Conservation (phyloP, 1,140 invertebrate genomes). For the Xylocopa sonorina region DNA sequence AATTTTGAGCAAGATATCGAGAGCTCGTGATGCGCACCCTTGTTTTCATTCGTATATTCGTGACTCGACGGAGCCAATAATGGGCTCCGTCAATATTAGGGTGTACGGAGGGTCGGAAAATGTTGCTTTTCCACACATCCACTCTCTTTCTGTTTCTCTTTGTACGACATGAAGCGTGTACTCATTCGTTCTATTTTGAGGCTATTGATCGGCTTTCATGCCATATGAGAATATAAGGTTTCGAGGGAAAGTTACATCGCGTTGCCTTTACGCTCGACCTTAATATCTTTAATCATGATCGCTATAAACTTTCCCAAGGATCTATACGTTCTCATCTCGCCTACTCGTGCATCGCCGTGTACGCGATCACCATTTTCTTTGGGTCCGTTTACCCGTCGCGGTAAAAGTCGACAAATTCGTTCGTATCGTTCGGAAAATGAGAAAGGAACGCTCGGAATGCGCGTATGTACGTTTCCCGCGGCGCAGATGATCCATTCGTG, state of each 20-base stretch:
- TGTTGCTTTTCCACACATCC: conserved; percentile 26
- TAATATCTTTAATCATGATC: conserved; percentile 46
- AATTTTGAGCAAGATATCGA: neutral
- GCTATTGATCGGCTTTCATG: conserved; percentile 35
- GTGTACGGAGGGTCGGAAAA: conserved; percentile 26
- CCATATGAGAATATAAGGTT: conserved; percentile 50
- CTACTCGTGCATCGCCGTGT: neutral
- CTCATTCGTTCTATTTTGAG: conserved; percentile 57
- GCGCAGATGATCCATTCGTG: conserved; percentile 56
- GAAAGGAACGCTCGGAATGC: conserved; percentile 32
- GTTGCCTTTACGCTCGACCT: conserved; percentile 17
- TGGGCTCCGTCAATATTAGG: conserved; percentile 6
- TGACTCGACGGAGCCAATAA: neutral
- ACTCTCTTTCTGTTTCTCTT: neutral
- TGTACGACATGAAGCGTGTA: conserved; percentile 22
- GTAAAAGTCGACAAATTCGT: no score
- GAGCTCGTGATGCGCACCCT: neutral
- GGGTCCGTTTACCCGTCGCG: no score
- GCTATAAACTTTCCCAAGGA: conserved; percentile 43
- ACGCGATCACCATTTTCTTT: neutral
- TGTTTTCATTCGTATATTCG: neutral
- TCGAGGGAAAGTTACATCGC: conserved; percentile 53
- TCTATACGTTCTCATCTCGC: conserved; percentile 40
- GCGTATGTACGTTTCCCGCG: conserved; percentile 28
- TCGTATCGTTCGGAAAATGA: neutral